Conservation (phyloP, 2,113 vertebrate species). For the Centropus unirufus region DNA sequence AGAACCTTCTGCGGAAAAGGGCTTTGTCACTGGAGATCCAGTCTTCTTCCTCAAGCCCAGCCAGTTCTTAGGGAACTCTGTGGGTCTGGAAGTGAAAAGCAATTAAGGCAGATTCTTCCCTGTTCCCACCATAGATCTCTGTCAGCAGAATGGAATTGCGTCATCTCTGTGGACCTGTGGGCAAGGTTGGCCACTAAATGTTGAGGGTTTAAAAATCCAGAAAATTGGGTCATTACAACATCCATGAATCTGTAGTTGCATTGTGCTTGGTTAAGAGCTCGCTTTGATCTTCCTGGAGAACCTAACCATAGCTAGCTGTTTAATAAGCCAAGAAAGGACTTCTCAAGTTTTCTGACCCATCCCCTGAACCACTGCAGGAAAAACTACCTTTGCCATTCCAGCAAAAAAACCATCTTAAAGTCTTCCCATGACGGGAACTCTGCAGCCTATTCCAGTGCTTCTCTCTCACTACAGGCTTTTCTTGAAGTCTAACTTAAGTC, state of each 20-base stretch:
- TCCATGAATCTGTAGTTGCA: not conserved
- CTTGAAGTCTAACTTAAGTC: not conserved
- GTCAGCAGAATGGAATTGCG: not conserved
- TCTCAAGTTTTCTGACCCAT: not conserved
- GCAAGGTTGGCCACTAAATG: slow-evolving; percentile 5
- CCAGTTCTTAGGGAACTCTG: not conserved
- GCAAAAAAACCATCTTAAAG: not conserved
- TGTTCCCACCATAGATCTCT: not conserved
- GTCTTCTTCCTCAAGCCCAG: not conserved
- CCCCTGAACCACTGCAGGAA: slow-evolving; percentile 20
- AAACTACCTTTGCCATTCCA: not conserved
- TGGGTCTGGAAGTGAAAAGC: not conserved
- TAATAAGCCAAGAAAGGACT: slow-evolving; percentile 4
- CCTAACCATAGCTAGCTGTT: not conserved
- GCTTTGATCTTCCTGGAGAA: slow-evolving; percentile 32
- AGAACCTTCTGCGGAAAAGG: not conserved
- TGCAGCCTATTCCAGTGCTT: not conserved
- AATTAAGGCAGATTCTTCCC: not conserved
- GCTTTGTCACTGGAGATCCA: not conserved
- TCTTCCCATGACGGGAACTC: not conserved
- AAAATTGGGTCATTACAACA: slow-evolving; percentile 12
- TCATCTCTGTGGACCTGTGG: not conserved
- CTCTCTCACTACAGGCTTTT: not conserved
- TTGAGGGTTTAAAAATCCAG: slow-evolving; percentile 31
- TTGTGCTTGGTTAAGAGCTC: not conserved